Evolutionary conservation across 2,888 invertebrate genomes (phyloP), one percentile per base, ranked within the genome.

Genomic region (Stegophylla sp.): DNA sequence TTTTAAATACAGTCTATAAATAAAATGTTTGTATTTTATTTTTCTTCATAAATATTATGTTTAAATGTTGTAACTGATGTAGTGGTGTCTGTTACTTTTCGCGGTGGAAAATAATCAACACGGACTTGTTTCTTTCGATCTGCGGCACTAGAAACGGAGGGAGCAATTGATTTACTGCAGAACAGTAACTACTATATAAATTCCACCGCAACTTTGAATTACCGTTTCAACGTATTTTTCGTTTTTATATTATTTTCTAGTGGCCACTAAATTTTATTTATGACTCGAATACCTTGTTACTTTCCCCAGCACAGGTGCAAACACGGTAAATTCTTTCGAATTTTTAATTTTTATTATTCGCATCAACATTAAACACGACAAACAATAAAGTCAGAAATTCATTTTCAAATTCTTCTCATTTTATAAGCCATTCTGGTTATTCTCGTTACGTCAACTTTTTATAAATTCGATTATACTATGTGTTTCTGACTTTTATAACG

Each of bases 51-150:
- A 71, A 53, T 9, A 1, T 48, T 12, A 45, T 45, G 45, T 17
- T 17, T 48, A 48, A 15, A 48, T 26, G 15, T n/a, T 59, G 43
- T 43, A 56, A 53, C 43, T 41, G 15, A 5, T 34, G 26, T 45
- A 73, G 1, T n/a, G 59, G 20, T 61, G 48, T 12, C n/a, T 26
- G 20, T 9, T 45, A n/a, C 45, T 73, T 73, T 59, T 59, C 26
- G 59, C 26, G n/a, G 53, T 51, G 41, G 5, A n/a, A 41, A 76
- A 76, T 53, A 66, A 76, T 76, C n/a, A 41, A 51, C n/a, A n/a
- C n/a, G 41, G 43, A 76, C 66, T 66, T 66, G 75, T 76, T 66
- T 41, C 26, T 28, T 43, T 13, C 20, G 15, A 41, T n/a, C 23
- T 4, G 28, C 61, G n/a, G n/a, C 13, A 26, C 13, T 23, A n/a